A percentile compares a stretch with the other conserved stretches of the same genome.
Conservation (phyloP, 2,888 invertebrate species). For the Digitonthophagus gazella region DNA sequence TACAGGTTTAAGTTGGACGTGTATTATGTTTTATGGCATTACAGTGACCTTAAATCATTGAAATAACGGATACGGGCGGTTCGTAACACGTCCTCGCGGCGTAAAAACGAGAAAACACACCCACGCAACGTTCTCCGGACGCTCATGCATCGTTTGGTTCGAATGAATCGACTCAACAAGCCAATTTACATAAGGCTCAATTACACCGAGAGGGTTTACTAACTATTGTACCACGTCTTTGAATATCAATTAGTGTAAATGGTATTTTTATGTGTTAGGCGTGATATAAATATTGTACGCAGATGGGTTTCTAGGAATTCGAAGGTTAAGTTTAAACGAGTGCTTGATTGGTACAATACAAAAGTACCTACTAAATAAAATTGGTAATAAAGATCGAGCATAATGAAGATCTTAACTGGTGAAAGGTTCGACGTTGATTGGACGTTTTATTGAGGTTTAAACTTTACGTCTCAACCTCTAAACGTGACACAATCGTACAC, state of each 20-base stretch:
- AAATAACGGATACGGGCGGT: not conserved
- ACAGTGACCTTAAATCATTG: slow-evolving; percentile 8
- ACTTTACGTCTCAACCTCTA: not conserved
- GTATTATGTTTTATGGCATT: slow-evolving; percentile 12
- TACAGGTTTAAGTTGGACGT: not conserved
- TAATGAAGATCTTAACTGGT: not conserved
- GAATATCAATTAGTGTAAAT: too few species aligned
- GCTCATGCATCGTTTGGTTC: not conserved
- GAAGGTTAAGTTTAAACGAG: too few species aligned
- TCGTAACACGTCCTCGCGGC: not conserved
- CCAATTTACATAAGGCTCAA: slow-evolving; percentile 8
- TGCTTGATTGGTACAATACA: not conserved
- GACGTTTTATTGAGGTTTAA: not conserved
- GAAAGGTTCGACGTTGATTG: not conserved
- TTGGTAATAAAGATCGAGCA: not conserved
- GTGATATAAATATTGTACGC: too few species aligned
- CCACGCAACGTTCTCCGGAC: not conserved
- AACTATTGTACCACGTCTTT: too few species aligned
- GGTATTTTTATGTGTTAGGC: too few species aligned
- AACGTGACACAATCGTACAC: not conserved
- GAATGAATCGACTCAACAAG: not conserved
- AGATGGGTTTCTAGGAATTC: too few species aligned
- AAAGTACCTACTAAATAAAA: not conserved
- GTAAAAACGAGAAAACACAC: not conserved
- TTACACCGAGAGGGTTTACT: too few species aligned